Base-by-base conservation (phyloP, 1,140 invertebrate species). In the Adelges cooleyi region DNA sequence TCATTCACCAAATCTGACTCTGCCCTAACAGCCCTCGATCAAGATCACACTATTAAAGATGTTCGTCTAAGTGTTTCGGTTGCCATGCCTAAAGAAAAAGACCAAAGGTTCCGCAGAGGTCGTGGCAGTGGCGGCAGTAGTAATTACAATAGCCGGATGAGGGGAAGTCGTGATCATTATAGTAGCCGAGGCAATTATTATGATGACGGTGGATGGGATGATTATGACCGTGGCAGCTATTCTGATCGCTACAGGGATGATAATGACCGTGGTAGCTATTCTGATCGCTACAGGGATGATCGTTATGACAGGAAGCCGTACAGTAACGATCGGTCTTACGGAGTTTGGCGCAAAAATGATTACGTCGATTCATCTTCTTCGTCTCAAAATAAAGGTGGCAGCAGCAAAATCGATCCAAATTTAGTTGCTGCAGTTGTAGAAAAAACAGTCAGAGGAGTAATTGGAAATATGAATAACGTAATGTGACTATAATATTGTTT, bases 31-130 rank as follows among this genome's bases (percentile, higher is more conserved):
- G 73, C 82, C 10, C 84, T 82, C 75, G 83, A 82, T 6, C 81
- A 84, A 71, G 82, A 84, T 72, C 82, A 84, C 72, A 82, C 83
- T 54, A 80, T 85, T 46, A 82, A 82, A 69, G 80, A 82, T 66
- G 78, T 79, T 25, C 81, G 80, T 69, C 79, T 84, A 18, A 81
- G 83, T 75, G 80, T 84, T 27, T 82, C 80, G 66, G 80, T 78
- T 71, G 83, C 83, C 50, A 80, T 81, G 46, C 82, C 82, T n/a
- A 82, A 82, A 71, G 54, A 53, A 15, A 56, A 66, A n/a, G 65
- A 52, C 8, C 50, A 46, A 22, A 62, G 56, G 2, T 42, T 15
- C 38, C 22, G 56, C 10, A 42, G 56, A 20, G 42, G 54, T 15
- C 54, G 54, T 20, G 29, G n/a, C 46, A 18, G 44, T 48, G 44